Evolutionary conservation across 2,797 vertebrate genomes (phyloP), one percentile per base, ranked within the genome.

Genomic region (Sebastes vulpes): DNA sequence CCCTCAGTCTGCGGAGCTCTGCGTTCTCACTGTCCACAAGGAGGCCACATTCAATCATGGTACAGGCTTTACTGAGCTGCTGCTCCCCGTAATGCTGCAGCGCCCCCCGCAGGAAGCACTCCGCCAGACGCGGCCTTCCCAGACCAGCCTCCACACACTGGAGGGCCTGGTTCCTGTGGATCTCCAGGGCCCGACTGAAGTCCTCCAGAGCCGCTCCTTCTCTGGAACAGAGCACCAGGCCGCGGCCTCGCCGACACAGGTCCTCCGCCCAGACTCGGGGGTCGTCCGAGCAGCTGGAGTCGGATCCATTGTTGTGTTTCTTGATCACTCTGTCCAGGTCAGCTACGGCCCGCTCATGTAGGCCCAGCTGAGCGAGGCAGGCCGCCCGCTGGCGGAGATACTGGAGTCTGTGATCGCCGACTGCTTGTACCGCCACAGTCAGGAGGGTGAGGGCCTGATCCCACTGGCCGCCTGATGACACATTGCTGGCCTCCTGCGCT

Each of bases 251-350:
- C 3, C 77, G 94, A 77, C 98, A 99, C 76, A 97, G 86, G 59
- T 99, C 98, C 76, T 97, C 95, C 0, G 90, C 94, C 4, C 12
- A 90, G 1, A 92, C 85, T 4, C 70, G 90, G 1, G 86, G 80
- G 10, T 96, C 91, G 2, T 87, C 87, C 0, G 38, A 66, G 1
- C 84, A 6, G 60, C 77, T 70, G 23, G 70, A 38, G 23, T 81
- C 57, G 2, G 81, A 54, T 6, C 25, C 31, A 0, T 32, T 32
- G 0, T 32, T 31, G 0, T 95, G 95, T 23, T 90, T 93, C 66
- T 81, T 95, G 31, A 98, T 95, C 35, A 98, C 95, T 10, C 18
- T 82, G 46, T 97, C 96, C 82, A 99, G 94, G 87, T 99, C 98
- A 9, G 83, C 48, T 26, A 97, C 69, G 2, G 97, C 97, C 5